These are phyloP conservation scores for Epinotia nisella DNA, from an alignment of 2,888 invertebrate species.

Conservation along the genomic window DNA sequence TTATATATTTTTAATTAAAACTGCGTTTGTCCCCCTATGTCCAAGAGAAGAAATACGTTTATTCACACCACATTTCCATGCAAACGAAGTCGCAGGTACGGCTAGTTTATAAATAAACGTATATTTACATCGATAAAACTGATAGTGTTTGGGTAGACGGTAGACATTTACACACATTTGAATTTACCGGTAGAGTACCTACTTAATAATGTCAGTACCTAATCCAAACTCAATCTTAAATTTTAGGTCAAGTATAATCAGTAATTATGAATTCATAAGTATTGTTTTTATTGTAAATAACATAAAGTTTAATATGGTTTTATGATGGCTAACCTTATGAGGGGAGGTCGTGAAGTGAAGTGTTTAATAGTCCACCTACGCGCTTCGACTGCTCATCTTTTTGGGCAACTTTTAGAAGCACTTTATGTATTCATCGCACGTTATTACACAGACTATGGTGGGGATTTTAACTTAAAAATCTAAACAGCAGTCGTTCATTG, in stretches of 20 bases:
- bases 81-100: too few relatives aligned
- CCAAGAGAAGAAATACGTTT: too few relatives aligned
- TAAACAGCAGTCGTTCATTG: conserved; percentile 17
- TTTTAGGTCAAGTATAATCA: background rate
- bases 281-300: background rate
- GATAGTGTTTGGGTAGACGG: too few relatives aligned
- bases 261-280: background rate
- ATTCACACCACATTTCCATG: too few relatives aligned
- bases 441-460: conserved; percentile 32
- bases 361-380: conserved; percentile 59
- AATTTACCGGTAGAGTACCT: too few relatives aligned
- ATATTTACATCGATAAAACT: too few relatives aligned
- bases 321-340: conserved; percentile 7
- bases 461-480: conserved; percentile 36
- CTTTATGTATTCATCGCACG: conserved; percentile 45
- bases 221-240: background rate
- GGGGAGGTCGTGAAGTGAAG: conserved; percentile 50
- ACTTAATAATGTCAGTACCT: too few relatives aligned
- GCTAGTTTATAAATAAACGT: too few relatives aligned
- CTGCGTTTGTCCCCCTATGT: too few relatives aligned
- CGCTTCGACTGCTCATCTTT: conserved; percentile 45
- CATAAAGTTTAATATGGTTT: background rate
- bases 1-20: too few relatives aligned
- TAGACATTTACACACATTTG: too few relatives aligned
- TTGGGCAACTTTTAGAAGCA: conserved; percentile 44